Conservation (phyloP, 2,113 vertebrate genomes). For the Anguilla rostrata region DNA sequence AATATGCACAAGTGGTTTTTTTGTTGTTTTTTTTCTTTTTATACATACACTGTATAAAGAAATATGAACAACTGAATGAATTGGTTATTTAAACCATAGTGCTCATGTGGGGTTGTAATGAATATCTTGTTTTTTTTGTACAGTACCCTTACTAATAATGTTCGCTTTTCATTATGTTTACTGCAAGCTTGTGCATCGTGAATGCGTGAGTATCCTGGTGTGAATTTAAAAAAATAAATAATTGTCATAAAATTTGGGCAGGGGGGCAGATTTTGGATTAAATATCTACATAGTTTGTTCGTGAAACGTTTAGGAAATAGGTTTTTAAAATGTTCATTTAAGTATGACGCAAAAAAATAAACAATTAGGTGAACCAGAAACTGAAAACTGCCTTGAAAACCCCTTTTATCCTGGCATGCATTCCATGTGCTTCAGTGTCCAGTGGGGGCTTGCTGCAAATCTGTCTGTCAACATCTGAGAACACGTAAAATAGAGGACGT, state of each 20-base stretch:
- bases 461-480: background rate
- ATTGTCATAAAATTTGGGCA: conserved; percentile 87
- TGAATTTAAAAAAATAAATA: conserved; percentile 71
- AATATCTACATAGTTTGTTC: conserved; percentile 89
- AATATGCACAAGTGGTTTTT: background rate
- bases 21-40: background rate
- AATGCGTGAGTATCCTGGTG: conserved; percentile 88
- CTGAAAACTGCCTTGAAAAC: conserved; percentile 20
- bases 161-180: conserved; percentile 76
- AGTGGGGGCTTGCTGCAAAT: background rate
- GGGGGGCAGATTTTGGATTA: conserved; percentile 41
- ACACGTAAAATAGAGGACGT: conserved; percentile 43
- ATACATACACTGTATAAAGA: conserved; percentile 8
- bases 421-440: conserved; percentile 50
- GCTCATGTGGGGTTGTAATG: conserved; percentile 2
- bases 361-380: background rate
- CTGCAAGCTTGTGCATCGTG: conserved; percentile 98
- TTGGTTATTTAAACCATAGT: conserved; percentile 21
- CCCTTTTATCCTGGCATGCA: conserved; percentile 38
- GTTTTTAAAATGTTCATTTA: conserved; percentile 75
- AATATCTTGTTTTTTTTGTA: conserved; percentile 50
- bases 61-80: conserved; percentile 41
- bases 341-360: conserved; percentile 36
- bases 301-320: conserved; percentile 87
- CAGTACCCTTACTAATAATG: conserved; percentile 57